Percentiles rank a stretch among this genome's conserved stretches.
Conservation (phyloP, 2,797 vertebrate species). For the Ceyx erithaca region DNA sequence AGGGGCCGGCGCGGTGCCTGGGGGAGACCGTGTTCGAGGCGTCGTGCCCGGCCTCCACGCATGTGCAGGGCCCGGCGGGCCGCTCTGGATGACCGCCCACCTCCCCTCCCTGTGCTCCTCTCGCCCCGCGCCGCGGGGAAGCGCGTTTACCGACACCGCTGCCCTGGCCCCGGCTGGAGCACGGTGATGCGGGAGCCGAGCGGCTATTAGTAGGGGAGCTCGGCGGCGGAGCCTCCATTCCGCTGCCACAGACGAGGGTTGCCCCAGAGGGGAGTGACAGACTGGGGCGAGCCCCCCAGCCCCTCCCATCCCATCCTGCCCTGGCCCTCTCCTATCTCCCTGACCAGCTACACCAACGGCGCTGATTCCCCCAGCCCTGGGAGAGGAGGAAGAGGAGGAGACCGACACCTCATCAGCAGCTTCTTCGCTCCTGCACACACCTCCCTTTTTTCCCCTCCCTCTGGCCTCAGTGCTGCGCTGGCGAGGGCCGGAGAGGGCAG, state of each 20-base stretch:
- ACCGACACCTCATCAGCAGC: conserved; percentile 34
- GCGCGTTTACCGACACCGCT: neutral
- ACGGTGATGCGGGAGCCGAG: neutral
- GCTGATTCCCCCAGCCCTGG: conserved; percentile 24
- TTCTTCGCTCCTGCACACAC: conserved; percentile 19
- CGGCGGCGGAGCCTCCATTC: neutral
- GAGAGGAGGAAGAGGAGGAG: conserved; percentile 35
- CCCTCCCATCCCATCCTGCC: neutral
- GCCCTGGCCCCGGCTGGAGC: neutral
- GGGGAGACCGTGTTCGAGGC: neutral
- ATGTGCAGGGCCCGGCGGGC: neutral
- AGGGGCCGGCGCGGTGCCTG: neutral
- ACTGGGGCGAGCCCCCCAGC: neutral
- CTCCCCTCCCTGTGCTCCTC: neutral
- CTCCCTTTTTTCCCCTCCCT: conserved; percentile 68
- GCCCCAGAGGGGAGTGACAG: neutral
- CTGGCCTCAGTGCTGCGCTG: conserved; percentile 58
- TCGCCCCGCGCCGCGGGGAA: neutral
- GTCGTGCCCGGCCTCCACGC: neutral
- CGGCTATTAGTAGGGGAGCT: neutral
- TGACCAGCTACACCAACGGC: conserved; percentile 51
- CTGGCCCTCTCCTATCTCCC: conserved; percentile 43
- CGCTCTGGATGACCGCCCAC: neutral
- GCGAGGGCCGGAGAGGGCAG: conserved; percentile 37
- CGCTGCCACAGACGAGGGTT: neutral